phyloP scores from a whole-genome alignment of 2,113 vertebrate genomes.

The Alligator mississippiensis region DNA sequence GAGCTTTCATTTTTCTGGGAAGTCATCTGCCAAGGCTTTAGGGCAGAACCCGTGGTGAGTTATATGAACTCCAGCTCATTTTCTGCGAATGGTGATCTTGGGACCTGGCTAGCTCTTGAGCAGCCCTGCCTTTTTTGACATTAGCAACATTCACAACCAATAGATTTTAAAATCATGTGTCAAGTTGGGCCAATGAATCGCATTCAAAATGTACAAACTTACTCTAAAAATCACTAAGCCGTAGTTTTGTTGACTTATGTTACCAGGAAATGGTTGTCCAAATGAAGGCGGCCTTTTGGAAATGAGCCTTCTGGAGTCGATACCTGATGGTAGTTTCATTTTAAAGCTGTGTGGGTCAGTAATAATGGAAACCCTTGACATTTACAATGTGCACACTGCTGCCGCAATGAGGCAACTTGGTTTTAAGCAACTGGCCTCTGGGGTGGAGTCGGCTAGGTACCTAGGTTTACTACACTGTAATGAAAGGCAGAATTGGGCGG shows the following conservation, averaged over 20 bases:
- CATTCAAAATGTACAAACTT: not conserved
- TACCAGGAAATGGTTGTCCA: not conserved
- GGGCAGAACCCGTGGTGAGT: not conserved
- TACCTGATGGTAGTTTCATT: not conserved
- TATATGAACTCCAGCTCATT: not conserved
- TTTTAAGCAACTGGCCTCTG: too few species aligned
- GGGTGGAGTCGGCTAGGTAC: too few species aligned
- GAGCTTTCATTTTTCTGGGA: not conserved
- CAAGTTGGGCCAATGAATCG: not conserved
- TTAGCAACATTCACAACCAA: not conserved
- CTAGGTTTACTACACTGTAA: too few species aligned
- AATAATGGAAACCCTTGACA: too few species aligned
- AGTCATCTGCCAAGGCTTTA: not conserved
- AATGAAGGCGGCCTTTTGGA: not conserved
- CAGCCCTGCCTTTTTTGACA: fast-evolving
- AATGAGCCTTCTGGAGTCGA: not conserved
- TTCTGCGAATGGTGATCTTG: not conserved
- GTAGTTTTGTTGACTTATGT: fast-evolving
- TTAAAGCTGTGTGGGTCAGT: not conserved
- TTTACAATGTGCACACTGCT: too few species aligned
- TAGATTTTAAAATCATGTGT: not conserved
- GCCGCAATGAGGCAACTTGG: too few species aligned
- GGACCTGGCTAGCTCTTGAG: not conserved
- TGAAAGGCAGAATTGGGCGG: too few species aligned
- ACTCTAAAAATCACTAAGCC: not conserved